Conservation (phyloP, 1,140 invertebrate species). For the Drosophila nannoptera region DNA sequence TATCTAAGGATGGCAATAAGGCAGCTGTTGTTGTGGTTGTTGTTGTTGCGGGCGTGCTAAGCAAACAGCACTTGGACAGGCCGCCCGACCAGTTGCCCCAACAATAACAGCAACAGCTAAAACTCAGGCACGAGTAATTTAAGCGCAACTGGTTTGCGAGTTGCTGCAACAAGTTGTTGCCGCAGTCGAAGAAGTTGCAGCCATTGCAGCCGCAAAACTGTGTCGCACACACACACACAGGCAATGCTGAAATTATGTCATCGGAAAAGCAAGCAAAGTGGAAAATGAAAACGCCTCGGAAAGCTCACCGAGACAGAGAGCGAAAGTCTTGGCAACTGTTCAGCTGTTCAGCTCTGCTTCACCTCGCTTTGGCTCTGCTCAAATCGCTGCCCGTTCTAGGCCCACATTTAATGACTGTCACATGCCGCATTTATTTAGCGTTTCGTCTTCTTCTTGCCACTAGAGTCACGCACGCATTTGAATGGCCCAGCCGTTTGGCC, state of each 20-base stretch:
- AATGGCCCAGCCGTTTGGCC: conserved; percentile 31
- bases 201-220: conserved; percentile 63
- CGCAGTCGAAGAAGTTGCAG: conserved; percentile 59
- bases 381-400: conserved; percentile 45
- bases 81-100: conserved; percentile 56
- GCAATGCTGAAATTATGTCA: conserved; percentile 65
- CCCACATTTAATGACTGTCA: conserved; percentile 46
- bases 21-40: too few species aligned
- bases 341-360: neutral
- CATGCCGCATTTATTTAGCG: conserved; percentile 33
- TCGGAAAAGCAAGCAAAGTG: conserved; percentile 58
- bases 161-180: conserved; percentile 51
- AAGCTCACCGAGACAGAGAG: conserved; percentile 39
- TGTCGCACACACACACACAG: conserved; percentile 59
- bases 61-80: conserved; percentile 42
- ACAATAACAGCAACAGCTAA: neutral
- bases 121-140: conserved; percentile 26
- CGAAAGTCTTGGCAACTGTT: conserved; percentile 44
- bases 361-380: neutral
- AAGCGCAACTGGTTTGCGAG: conserved; percentile 63
- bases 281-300: conserved; percentile 61
- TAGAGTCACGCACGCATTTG: conserved; percentile 55
- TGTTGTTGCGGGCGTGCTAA: conserved; percentile 26
- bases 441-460: neutral
- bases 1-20: conserved; percentile 55